Evolutionary conservation across 2,113 vertebrate species (phyloP).

Genomic region (Mystacornis crossleyi): DNA sequence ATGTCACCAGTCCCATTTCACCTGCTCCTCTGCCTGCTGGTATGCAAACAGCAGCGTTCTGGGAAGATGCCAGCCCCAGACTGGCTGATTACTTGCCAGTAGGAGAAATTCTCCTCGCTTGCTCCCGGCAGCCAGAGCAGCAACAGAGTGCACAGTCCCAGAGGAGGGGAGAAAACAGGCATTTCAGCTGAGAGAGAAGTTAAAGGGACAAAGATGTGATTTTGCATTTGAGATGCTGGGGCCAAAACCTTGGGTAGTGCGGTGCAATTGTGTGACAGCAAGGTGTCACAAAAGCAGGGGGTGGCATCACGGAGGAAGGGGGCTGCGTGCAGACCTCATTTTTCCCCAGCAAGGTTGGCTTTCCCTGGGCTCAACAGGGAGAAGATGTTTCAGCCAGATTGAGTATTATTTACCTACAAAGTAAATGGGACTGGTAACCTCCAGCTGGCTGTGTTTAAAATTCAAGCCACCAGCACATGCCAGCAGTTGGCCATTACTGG

Average conservation of each 20-base stretch:
- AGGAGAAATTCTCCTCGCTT: conserved; percentile 66
- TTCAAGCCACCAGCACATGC: not conserved
- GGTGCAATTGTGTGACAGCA: not conserved
- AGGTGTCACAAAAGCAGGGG: not conserved
- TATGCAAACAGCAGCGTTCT: conserved; percentile 36
- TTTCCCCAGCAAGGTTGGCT: not conserved
- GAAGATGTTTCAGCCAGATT: not conserved
- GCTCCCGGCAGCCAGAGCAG: conserved; percentile 43
- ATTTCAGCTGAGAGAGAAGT: conserved; percentile 33
- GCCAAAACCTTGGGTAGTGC: rapidly evolving
- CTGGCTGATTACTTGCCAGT: conserved; percentile 36
- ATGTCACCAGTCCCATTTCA: conserved; percentile 68
- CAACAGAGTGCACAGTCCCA: conserved; percentile 67
- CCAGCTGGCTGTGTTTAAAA: not conserved
- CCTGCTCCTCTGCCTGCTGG: conserved; percentile 60
- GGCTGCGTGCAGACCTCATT: not conserved
- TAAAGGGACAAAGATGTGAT: conserved; percentile 56
- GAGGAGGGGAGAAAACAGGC: conserved; percentile 61
- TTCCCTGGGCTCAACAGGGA: not conserved
- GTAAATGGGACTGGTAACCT: not conserved
- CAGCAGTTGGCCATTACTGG: not conserved
- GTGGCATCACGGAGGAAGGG: not conserved
- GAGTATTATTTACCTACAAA: not conserved
- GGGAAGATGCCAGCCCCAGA: conserved; percentile 64
- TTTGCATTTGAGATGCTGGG: not conserved